phyloP scores from a whole-genome alignment of 2,113 vertebrate species.

The Anseranas semipalmata region DNA sequence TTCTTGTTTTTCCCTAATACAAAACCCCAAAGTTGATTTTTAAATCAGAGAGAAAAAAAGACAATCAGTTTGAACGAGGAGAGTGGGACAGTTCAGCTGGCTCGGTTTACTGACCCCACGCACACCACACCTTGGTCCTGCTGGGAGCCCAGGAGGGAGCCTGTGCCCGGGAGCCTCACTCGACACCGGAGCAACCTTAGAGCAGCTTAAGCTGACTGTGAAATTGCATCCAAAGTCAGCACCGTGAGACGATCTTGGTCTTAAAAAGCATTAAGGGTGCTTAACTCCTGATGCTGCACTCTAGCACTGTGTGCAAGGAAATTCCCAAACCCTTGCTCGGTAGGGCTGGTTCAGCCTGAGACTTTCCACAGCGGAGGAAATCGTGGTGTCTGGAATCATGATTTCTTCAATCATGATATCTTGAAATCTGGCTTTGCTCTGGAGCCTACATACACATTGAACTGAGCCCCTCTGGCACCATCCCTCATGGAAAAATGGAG shows the following conservation, averaged over 20 bases:
- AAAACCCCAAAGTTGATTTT: background rate
- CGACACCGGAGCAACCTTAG: fast-evolving
- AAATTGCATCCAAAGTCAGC: background rate
- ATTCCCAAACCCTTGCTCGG: background rate
- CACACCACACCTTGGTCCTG: background rate
- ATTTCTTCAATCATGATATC: fast-evolving
- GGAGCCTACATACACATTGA: fast-evolving
- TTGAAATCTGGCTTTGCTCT: background rate
- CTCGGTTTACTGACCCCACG: background rate
- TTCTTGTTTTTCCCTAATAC: background rate
- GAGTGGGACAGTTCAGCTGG: background rate
- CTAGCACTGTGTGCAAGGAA: fast-evolving
- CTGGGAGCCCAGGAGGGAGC: background rate
- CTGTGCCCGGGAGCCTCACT: fast-evolving
- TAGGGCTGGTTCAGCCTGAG: fast-evolving
- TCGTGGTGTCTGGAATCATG: fast-evolving
- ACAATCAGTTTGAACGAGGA: background rate
- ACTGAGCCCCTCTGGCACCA: fast-evolving
- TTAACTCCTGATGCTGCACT: background rate
- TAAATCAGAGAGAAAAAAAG: background rate
- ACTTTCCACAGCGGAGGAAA: background rate
- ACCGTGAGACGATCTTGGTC: background rate
- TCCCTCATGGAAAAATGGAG: background rate
- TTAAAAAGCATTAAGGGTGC: background rate
- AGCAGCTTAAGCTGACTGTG: background rate